Conservation (phyloP, 2,113 vertebrate genomes). For the Xerus inauris region DNA sequence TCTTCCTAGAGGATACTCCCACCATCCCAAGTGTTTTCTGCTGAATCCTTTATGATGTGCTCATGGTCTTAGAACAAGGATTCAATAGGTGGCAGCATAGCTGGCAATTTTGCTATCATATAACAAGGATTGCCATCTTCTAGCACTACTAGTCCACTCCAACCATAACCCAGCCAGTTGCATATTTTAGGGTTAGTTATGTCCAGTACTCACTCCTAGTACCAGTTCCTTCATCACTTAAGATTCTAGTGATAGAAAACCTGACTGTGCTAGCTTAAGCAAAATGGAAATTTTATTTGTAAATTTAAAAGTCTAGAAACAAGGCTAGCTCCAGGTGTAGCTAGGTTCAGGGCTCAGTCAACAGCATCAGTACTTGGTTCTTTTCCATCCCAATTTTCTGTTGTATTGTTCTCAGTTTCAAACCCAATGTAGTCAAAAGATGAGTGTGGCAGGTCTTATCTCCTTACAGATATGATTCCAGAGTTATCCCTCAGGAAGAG, state of each 20-base stretch:
- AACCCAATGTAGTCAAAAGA: neutral
- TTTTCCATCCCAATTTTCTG: neutral
- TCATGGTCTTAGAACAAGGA: neutral
- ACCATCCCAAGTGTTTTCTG: neutral
- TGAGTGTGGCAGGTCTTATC: neutral
- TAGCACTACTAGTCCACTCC: neutral
- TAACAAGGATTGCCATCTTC: neutral
- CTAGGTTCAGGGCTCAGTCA: neutral
- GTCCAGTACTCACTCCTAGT: neutral
- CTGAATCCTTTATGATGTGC: neutral
- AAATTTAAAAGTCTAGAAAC: neutral
- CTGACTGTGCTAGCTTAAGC: neutral
- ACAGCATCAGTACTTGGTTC: neutral
- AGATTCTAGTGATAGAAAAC: neutral
- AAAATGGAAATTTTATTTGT: neutral
- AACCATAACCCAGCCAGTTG: neutral
- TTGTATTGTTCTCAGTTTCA: constrained; percentile 15
- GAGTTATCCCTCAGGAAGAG: neutral
- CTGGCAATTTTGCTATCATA: neutral
- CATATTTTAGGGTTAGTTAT: neutral
- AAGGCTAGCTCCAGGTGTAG: neutral
- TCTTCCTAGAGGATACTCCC: neutral
- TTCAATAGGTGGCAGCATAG: neutral
- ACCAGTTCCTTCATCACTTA: neutral
- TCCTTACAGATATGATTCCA: neutral